phyloP scores from a whole-genome alignment of 1,140 invertebrate genomes.

The Oreohelix idahoensis region DNA sequence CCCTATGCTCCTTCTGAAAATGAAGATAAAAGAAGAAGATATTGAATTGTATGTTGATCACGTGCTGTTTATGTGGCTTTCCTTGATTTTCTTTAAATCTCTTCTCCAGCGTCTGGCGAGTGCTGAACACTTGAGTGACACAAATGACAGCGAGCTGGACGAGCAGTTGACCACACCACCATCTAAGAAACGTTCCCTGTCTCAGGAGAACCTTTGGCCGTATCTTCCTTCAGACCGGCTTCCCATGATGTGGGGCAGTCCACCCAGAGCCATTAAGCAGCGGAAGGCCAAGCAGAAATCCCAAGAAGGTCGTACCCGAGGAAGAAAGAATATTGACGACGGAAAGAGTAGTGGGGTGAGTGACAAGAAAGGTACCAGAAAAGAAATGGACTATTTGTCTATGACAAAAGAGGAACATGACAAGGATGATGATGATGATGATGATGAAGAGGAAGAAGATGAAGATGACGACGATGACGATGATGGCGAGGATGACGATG shows the following conservation, averaged over 20 bases:
- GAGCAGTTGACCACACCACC: neutral
- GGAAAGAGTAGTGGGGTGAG: too few species aligned
- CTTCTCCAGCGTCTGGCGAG: conserved; percentile 33
- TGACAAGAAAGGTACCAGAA: neutral
- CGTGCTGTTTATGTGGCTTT: too few species aligned
- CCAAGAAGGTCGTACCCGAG: neutral
- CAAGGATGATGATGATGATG: neutral
- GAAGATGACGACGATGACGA: conserved; percentile 30
- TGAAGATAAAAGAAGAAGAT: too few species aligned
- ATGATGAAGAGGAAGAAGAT: neutral
- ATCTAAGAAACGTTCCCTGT: neutral
- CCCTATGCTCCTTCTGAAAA: too few species aligned
- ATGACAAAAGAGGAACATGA: conserved; percentile 27
- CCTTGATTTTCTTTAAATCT: too few species aligned
- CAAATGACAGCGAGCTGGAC: conserved; percentile 29
- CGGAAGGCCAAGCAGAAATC: conserved; percentile 17
- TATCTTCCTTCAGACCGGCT: conserved; percentile 37
- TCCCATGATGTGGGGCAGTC: conserved; percentile 32
- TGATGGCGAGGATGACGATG: conserved; percentile 28
- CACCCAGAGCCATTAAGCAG: conserved; percentile 10
- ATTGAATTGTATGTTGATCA: too few species aligned
- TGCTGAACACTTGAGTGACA: conserved; percentile 32
- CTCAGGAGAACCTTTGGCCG: conserved; percentile 32
- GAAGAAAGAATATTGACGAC: neutral
- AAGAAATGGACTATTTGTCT: neutral